Evolutionary conservation across 2,113 vertebrate species (phyloP), one percentile per base, ranked within the genome.

Genomic region (Hippocampus comes): DNA sequence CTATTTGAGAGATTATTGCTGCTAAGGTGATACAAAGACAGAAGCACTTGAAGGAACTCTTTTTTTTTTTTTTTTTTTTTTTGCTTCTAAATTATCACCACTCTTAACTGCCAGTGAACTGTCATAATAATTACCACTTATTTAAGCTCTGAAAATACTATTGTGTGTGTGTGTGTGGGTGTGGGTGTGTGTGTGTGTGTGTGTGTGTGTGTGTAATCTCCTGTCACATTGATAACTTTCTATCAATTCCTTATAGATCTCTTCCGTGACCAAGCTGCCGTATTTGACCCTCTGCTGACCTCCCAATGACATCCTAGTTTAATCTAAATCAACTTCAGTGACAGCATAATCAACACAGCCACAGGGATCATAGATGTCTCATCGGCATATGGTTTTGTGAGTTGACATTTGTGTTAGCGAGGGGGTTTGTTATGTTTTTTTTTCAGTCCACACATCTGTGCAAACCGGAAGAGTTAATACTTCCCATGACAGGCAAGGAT

Each of bases 261-360:
- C 76, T 55, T 56, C 53, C 56, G 34, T 69, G 68, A 43, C 57
- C 18, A 55, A 14, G 59, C 43, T 30, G 55, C 43, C 49, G 68
- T 86, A 78, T 75, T 75, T 77, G 68, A 23, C 64, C 75, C 82
- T 82, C 86, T 78, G 81, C 74, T 68, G 84, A 79, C 87, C 79
- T 86, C 34, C 72, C 67, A 90, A 90, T 86, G 87, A 90, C 84
- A 84, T 82, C 71, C 76, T 86, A 80, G 71, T 90, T 90, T 86
- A 38, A 83, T 89, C 90, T 81, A 90, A 88, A 80, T 89, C 82
- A 82, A 63, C 34, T 76, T 86, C 81, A 88, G 83, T 87, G 87
- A 86, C 87, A 86, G 86, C 81, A 86, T 81, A 59, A 74, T 79
- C 66, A 70, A 81, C 81, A 84, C 82, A 71, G 76, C 79, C 85